Evolutionary conservation across 2,797 vertebrate genomes (phyloP).

Genomic region (Microctenopoma stevenorrisi): DNA sequence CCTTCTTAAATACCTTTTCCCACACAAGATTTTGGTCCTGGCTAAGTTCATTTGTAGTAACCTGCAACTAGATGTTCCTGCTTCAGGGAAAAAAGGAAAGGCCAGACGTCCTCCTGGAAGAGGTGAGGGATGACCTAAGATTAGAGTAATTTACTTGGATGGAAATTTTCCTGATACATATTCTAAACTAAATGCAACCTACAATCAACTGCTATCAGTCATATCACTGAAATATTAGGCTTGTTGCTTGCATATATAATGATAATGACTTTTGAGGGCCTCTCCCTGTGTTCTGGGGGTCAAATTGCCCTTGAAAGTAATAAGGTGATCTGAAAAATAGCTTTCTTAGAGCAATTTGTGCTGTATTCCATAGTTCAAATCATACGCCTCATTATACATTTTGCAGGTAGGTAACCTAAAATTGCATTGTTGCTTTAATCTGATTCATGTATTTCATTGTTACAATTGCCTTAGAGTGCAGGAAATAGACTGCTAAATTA

Average conservation of each 20-base stretch:
- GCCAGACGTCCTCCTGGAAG: background rate
- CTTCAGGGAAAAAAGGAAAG: background rate
- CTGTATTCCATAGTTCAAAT: conserved; percentile 47
- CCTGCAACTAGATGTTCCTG: background rate
- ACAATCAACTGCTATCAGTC: conserved; percentile 42
- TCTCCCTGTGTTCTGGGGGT: conserved; percentile 66
- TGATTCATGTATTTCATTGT: conserved; percentile 68
- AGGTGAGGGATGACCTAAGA: conserved; percentile 1
- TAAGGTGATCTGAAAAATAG: conserved; percentile 73
- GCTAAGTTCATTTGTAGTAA: background rate
- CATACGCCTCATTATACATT: conserved; percentile 66
- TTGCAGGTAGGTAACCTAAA: conserved; percentile 63
- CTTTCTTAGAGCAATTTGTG: conserved; percentile 70
- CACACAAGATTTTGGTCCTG: background rate
- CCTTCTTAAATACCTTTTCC: background rate
- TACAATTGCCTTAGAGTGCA: conserved; percentile 60
- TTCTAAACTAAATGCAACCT: conserved; percentile 36
- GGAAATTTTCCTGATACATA: conserved; percentile 36
- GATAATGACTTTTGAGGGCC: conserved; percentile 75
- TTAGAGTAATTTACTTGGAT: conserved; percentile 12
- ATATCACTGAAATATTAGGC: conserved; percentile 58
- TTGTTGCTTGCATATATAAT: conserved; percentile 79
- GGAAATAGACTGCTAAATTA: conserved; percentile 69
- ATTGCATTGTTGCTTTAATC: conserved; percentile 69
- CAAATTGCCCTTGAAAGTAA: conserved; percentile 80